Evolutionary conservation across 2,113 vertebrate species (phyloP).

Genomic region (Damaliscus lunatus): DNA sequence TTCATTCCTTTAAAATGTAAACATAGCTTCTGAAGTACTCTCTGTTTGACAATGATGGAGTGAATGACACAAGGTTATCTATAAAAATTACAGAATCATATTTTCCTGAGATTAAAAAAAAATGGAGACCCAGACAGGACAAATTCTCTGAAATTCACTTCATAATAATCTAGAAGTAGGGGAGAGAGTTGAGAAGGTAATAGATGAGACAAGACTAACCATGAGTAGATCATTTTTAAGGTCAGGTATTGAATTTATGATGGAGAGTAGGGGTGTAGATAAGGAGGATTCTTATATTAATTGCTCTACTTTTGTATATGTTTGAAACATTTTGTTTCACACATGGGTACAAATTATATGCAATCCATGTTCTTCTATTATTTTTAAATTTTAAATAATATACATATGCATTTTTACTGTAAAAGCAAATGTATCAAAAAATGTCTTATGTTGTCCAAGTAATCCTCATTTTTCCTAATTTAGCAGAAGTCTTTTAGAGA

Average conservation of each 20-base stretch:
- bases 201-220: background rate
- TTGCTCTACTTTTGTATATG: background rate
- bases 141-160: background rate
- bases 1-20: background rate
- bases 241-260: background rate
- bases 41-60: background rate
- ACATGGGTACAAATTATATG: background rate
- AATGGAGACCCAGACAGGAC: background rate
- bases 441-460: background rate
- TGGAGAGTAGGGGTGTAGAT: fast-evolving
- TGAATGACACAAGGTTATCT: background rate
- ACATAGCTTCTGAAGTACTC: background rate
- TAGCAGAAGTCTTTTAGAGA: background rate
- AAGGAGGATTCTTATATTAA: background rate
- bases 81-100: background rate
- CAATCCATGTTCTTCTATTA: background rate
- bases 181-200: background rate
- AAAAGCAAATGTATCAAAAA: background rate
- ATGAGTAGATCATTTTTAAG: background rate
- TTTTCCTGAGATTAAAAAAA: background rate
- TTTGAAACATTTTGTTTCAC: background rate
- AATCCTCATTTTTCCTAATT: background rate
- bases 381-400: background rate
- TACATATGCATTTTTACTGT: background rate
- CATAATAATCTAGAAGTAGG: background rate